Evolutionary conservation across 2,113 vertebrate genomes (phyloP).

Genomic region (Etheostoma spectabile): DNA sequence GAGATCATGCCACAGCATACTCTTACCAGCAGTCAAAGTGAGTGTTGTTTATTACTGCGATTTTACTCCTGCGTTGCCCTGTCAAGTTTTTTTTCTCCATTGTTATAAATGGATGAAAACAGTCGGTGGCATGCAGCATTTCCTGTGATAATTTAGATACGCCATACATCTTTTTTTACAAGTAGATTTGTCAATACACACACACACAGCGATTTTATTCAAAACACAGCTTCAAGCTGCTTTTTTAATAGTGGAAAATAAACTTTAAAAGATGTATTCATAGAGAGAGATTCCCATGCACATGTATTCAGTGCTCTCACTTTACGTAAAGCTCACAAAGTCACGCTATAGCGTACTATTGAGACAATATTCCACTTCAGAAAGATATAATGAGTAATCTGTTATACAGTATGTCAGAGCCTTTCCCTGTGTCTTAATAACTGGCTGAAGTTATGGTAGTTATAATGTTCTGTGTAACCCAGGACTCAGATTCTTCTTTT

Average conservation of each 20-base stretch:
- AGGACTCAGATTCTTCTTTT: not conserved
- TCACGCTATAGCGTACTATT: not conserved
- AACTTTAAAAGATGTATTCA: no score
- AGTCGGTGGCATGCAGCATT: not conserved
- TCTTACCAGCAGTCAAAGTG: conserved; percentile 96
- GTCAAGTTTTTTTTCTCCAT: not conserved
- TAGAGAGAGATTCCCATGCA: not conserved
- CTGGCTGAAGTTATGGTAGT: not conserved
- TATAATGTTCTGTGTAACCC: not conserved
- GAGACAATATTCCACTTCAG: not conserved
- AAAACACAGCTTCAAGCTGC: not conserved
- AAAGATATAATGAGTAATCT: not conserved
- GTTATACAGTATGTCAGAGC: not conserved
- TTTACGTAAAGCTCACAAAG: not conserved
- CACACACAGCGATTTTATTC: not conserved
- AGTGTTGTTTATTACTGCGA: conserved; percentile 66
- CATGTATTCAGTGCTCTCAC: not conserved
- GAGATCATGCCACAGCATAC: conserved; percentile 92
- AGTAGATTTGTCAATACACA: not conserved
- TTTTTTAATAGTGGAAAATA: no score
- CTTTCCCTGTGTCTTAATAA: not conserved
- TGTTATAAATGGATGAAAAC: not conserved
- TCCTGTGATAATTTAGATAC: not conserved
- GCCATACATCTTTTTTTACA: not conserved
- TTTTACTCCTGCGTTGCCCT: not conserved